Percentiles rank a stretch among this genome's conserved stretches.
These are phyloP conservation scores for Notamacropus eugenii DNA, from an alignment of 2,797 vertebrate species.

Conservation along the genomic window DNA sequence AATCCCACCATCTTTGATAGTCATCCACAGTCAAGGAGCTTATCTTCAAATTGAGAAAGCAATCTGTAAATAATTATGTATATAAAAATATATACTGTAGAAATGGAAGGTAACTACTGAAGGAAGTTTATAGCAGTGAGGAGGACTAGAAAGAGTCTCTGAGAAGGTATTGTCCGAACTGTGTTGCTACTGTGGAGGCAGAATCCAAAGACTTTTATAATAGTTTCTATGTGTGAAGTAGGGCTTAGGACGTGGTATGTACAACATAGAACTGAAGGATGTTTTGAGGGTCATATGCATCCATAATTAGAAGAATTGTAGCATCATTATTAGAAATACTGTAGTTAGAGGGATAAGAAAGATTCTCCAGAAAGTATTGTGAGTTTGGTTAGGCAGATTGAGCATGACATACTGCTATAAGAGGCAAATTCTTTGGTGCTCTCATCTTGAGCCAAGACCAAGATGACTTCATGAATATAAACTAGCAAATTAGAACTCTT, in stretches of 20 bases:
- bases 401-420: neutral
- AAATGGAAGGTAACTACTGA: neutral
- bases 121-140: neutral
- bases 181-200: neutral
- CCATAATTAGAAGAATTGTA: neutral
- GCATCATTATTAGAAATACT: neutral
- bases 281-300: neutral
- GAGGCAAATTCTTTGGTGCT: neutral
- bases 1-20: too few relatives aligned
- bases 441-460: neutral
- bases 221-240: neutral
- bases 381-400: neutral
- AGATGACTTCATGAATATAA: neutral
- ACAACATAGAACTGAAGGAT: neutral
- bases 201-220: neutral
- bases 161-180: too few relatives aligned
- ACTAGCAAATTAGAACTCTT: neutral
- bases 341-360: neutral
- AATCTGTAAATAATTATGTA: neutral
- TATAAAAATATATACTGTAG: neutral
- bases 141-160: neutral
- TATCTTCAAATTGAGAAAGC: too few relatives aligned
- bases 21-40: too few relatives aligned
- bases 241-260: neutral
- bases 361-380: neutral